phyloP scores from a whole-genome alignment of 35 echinoderm and acorn worm genomes.

The Anneissia japonica region DNA sequence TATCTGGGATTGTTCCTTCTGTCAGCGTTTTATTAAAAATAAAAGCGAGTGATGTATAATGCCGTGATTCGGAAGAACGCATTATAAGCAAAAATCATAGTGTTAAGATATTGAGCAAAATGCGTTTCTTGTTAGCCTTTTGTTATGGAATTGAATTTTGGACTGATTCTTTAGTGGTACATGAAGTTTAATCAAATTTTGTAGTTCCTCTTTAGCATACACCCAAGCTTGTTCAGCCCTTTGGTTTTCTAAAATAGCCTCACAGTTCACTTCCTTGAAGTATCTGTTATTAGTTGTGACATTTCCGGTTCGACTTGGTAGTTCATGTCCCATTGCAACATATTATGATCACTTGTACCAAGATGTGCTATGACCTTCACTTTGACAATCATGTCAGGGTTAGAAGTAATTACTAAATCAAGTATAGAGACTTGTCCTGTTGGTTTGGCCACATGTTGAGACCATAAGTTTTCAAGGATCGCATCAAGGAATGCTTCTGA shows the following conservation, averaged over 20 bases:
- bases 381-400: constrained; percentile 28
- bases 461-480: constrained; percentile 18
- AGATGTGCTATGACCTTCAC: constrained; percentile 29
- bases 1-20: background rate
- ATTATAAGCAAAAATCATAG: too few relatives aligned
- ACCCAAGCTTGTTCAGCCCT: constrained; percentile 7
- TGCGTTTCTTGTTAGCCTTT: too few relatives aligned
- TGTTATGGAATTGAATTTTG: too few relatives aligned
- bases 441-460: constrained; percentile 20
- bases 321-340: constrained; percentile 20
- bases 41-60: too few relatives aligned
- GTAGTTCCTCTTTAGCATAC: background rate
- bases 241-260: background rate
- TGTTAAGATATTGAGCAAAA: too few relatives aligned
- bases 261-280: background rate
- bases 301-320: too few relatives aligned
- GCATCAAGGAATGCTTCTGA: constrained; percentile 32
- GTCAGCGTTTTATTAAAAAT: background rate
- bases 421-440: constrained; percentile 1
- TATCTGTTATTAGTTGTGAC: too few relatives aligned
- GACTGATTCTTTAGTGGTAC: constrained; percentile 12
- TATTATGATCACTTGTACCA: constrained; percentile 27
- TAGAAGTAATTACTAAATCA: constrained; percentile 16
- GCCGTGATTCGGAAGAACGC: too few relatives aligned
- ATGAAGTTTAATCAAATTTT: background rate